phyloP scores from a whole-genome alignment of 2,113 vertebrate species.

The Cinclus mexicanus region DNA sequence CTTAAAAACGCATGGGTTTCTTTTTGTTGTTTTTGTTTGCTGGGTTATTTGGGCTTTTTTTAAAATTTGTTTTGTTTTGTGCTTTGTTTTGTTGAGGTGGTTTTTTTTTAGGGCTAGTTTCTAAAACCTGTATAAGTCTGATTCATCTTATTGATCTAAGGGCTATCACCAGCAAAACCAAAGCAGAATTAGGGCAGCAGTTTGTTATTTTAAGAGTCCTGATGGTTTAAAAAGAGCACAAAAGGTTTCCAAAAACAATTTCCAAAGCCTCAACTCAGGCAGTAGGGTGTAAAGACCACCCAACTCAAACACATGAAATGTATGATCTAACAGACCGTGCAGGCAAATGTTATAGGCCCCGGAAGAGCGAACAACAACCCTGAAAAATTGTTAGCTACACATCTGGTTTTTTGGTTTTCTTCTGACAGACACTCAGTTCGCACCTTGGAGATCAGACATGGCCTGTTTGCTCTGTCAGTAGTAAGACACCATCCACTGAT shows the following conservation, averaged over 20 bases:
- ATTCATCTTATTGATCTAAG: background rate
- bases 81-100: background rate
- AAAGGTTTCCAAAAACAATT: constrained; percentile 1
- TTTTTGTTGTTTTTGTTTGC: background rate
- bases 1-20: background rate
- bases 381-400: background rate
- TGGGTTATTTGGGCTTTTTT: background rate
- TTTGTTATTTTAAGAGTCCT: background rate
- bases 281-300: background rate
- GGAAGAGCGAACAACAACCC: background rate
- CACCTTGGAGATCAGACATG: background rate
- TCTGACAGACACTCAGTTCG: background rate
- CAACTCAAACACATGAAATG: background rate
- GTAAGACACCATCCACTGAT: background rate
- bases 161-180: background rate
- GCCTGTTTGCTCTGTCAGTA: background rate
- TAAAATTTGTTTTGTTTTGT: background rate
- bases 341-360: background rate
- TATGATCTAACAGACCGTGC: background rate
- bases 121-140: background rate
- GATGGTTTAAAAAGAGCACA: constrained; percentile 1
- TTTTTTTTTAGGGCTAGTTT: background rate
- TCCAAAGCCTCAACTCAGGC: background rate
- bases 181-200: background rate
- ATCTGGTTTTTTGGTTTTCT: background rate